These are phyloP conservation scores for Steinernema khuongi DNA, from an alignment of 1,140 invertebrate genomes.

Conservation along the genomic window DNA sequence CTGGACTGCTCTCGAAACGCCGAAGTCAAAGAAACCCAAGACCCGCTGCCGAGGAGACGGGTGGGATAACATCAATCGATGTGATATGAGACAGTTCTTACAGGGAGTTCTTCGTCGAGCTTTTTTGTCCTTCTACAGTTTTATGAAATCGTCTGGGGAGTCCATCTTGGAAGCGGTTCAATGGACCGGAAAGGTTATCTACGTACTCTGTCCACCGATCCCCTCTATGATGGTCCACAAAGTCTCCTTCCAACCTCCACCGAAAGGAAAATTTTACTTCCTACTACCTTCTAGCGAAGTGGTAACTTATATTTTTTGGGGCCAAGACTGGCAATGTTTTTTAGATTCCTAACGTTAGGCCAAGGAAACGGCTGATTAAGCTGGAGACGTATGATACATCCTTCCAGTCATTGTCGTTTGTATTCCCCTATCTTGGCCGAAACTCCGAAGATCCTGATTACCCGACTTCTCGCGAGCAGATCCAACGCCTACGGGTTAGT, in stretches of 20 bases:
- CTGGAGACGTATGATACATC: background rate
- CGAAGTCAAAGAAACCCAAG: too few species aligned
- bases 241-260: slow-evolving; percentile 29
- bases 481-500: background rate
- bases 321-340: background rate
- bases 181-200: slow-evolving; percentile 19
- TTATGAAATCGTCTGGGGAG: background rate
- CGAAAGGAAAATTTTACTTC: slow-evolving; percentile 19
- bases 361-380: background rate
- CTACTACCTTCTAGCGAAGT: slow-evolving; percentile 22
- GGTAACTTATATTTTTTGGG: background rate
- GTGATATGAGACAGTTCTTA: too few species aligned
- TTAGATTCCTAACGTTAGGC: background rate
- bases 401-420: background rate
- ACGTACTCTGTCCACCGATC: slow-evolving; percentile 26
- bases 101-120: background rate
- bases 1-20: too few species aligned
- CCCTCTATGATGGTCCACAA: slow-evolving; percentile 25
- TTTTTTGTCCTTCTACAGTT: background rate
- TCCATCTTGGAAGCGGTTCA: background rate
- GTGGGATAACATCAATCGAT: too few species aligned
- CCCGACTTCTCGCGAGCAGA: background rate
- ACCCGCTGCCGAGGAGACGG: too few species aligned
- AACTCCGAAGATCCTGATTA: background rate
- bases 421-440: slow-evolving; percentile 20